Evolutionary conservation across 1,140 invertebrate species (phyloP), one percentile per base, ranked within the genome.

Genomic region (Drosophila lacertosa): DNA sequence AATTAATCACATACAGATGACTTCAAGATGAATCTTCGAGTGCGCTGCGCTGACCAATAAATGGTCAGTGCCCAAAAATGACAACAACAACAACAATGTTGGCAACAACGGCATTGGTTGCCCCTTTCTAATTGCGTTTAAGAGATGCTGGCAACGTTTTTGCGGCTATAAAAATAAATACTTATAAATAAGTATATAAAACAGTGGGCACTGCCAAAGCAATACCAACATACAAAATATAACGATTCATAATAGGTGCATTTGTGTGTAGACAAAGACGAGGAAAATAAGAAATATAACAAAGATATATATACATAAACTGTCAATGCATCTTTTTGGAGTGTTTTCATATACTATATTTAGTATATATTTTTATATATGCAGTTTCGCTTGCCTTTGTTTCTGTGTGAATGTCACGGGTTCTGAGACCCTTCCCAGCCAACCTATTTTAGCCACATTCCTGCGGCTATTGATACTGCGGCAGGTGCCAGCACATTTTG

Each of bases 81-180:
- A 40, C 53, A 45, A 47, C 51, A 59, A 26, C 20, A 51, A 29
- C 22, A 16, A 11, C 35, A 35, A 15, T 13, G 7, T 29, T 10
- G 29, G 16, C 35, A 47, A 48, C 44, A 59, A 72, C 54, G 69
- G 42, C 53, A 72, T 59, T 67, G 69, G 72, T 72, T 54, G 55
- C 72, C 71, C 73, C 81, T 73, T 48, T 66, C 72, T 86, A 86
- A 86, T 86, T 86, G 82, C 77, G 66, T 76, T 71, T 68, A 86
- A 86, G 76, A 84, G 80, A 64, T 60, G 68, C 57, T 81, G 81
- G 63, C 81, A 84, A 48, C 57, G 57, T 60, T 77, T 81, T 88
- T 71, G 68, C 53, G 58, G 39, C 45, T 66, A 71, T 79, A 75
- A 62, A 62, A 71, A 71, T 74, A 68, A 59, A 58, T 69, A 65